Conservation (phyloP, 2,888 invertebrate genomes). For the Erynnis tages region DNA sequence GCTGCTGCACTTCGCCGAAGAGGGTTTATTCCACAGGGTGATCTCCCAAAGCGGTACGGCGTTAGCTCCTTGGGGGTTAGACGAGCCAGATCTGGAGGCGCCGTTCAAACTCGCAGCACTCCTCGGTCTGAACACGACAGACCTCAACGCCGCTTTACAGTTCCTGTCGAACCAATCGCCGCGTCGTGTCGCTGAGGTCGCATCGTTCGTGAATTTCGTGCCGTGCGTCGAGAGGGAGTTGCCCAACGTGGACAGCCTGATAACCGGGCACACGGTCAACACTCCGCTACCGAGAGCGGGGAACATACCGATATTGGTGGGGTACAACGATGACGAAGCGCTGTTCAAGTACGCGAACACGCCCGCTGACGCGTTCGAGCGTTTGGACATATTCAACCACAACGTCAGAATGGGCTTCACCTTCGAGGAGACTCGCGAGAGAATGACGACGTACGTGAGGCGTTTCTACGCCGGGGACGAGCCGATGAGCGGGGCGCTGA, state of each 20-base stretch:
- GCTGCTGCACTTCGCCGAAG: conserved; percentile 45
- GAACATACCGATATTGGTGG: conserved; percentile 47
- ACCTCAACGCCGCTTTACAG: conserved; percentile 43
- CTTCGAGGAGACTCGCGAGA: conserved; percentile 15
- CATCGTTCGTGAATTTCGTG: too few relatives aligned
- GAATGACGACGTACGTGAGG: conserved; percentile 39
- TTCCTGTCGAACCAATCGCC: conserved; percentile 41
- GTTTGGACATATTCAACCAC: conserved; percentile 33
- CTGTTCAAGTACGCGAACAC: conserved; percentile 31
- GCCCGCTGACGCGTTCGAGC: conserved; percentile 35
- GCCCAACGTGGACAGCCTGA: conserved; percentile 45
- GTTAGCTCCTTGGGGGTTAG: conserved; percentile 35
- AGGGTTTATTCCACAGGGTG: conserved; percentile 49
- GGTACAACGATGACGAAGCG: conserved; percentile 51
- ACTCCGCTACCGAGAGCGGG: conserved; percentile 43
- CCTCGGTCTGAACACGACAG: conserved; percentile 43
- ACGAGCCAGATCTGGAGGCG: conserved; percentile 38
- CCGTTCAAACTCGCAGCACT: conserved; percentile 45
- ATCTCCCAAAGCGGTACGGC: conserved; percentile 54
- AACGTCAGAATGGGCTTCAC: conserved; percentile 8
- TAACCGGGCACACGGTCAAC: conserved; percentile 45
- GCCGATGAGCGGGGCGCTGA: conserved; percentile 35
- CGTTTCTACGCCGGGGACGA: conserved; percentile 56
- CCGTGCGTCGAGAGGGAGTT: conserved; percentile 53
- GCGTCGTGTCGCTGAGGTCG: too few relatives aligned